These are phyloP conservation scores for Atrichornis clamosus DNA, from an alignment of 2,113 vertebrate species.

Conservation along the genomic window DNA sequence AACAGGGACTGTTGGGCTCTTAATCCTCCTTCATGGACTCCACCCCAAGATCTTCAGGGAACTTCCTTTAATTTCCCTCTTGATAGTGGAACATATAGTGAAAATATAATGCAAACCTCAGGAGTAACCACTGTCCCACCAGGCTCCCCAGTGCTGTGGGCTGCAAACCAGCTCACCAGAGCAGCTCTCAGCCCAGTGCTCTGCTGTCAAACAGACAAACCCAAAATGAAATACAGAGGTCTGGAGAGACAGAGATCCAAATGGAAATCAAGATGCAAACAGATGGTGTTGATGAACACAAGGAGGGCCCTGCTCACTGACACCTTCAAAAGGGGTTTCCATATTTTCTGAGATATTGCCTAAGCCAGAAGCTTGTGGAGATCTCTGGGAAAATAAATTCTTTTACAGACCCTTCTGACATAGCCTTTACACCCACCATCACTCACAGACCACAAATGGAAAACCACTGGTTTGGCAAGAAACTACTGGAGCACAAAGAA, in stretches of 20 bases:
- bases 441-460: not conserved
- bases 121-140: not conserved
- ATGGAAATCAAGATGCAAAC: not conserved
- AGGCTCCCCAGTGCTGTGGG: not conserved
- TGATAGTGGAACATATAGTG: not conserved
- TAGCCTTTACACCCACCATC: not conserved
- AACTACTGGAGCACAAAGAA: not conserved
- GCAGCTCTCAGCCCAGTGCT: not conserved
- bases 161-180: not conserved
- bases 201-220: not conserved
- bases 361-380: not conserved
- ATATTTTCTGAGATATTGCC: not conserved
- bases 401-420: conserved; percentile 1
- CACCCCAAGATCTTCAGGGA: not conserved
- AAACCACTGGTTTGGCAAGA: conserved; percentile 17
- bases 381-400: not conserved
- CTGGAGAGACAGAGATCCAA: not conserved
- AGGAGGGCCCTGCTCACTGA: not conserved
- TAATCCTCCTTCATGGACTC: not conserved
- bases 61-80: not conserved
- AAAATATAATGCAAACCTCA: not conserved
- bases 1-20: not conserved
- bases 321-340: not conserved
- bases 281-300: not conserved
- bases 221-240: not conserved